Evolutionary conservation across 2,888 invertebrate genomes (phyloP), one percentile per base, ranked within the genome.

Genomic region (Argyresthia albistria): DNA sequence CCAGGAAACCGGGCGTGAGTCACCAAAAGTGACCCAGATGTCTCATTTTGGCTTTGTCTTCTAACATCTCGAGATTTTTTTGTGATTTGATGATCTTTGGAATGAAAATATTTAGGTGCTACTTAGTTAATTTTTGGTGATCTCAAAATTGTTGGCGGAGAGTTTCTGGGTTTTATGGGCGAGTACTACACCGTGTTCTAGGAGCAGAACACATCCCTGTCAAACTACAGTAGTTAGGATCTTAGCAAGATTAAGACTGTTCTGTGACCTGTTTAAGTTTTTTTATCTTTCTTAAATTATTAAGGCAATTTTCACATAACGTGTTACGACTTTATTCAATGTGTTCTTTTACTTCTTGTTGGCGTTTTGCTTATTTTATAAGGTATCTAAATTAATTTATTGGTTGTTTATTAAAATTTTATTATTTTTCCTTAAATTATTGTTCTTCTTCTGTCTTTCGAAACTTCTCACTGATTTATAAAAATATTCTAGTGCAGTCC

Each of bases 181-280:
- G 64, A 72, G 70, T 60, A 80, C 63, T 72, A 80, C 80, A 82
- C 71, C 78, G 84, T 84, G 86, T 86, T 82, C 84, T 81, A 79
- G 70, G 81, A 79, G 86, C 82, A 81, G 81, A 70, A 86, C 87
- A 83, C 87, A 87, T 87, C 87, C 87, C 87, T 87, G 87, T 81
- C 72, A 59, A 80, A 80, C 81, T 80, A 76, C 76, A 75, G 74
- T 86, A 87, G 82, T 81, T 86, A 87, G 82, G 83, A 80, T 71
- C 75, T 82, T 87, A 87, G 87, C 82, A 84, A 82, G 83, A 65
- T 76, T 88, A 88, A 88, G 88, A 88, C 88, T 88, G 88, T 88
- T 84, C 84, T 83, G 88, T 88, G 88, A 88, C 88, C 88, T 88
- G 88, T 88, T 87, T 83, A 78, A 73, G 79, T 82, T 83, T 82